These are phyloP conservation scores for Diorhabda carinulata DNA, from an alignment of 1,140 invertebrate genomes.

Conservation along the genomic window DNA sequence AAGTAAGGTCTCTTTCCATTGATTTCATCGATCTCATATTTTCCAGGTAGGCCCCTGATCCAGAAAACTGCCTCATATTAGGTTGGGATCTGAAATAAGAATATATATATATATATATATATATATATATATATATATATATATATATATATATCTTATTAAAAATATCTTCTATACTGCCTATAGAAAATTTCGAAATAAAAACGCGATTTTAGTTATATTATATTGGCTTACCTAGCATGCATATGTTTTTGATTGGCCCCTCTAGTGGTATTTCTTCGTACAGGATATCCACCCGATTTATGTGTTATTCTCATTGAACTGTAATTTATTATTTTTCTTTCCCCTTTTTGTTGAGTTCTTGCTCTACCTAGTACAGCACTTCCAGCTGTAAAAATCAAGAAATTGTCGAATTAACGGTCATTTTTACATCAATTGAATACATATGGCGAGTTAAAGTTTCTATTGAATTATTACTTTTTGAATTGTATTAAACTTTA, in stretches of 20 bases:
- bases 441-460: too few species aligned
- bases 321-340: conserved; percentile 51
- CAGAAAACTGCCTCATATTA: conserved; percentile 45
- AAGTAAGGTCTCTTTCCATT: conserved; percentile 38
- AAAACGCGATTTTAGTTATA: too few species aligned
- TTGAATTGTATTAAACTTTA: too few species aligned
- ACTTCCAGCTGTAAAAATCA: conserved; percentile 34
- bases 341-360: conserved; percentile 46
- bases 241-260: conserved; percentile 45
- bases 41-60: conserved; percentile 38
- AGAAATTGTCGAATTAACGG: too few species aligned
- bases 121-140: too few species aligned
- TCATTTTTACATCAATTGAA: too few species aligned
- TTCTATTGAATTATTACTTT: too few species aligned
- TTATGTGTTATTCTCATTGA: conserved; percentile 51
- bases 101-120: background rate
- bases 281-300: conserved; percentile 47
- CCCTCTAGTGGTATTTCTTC: conserved; percentile 51
- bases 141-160: too few species aligned
- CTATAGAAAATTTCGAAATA: too few species aligned
- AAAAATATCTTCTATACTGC: too few species aligned
- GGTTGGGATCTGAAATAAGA: conserved; percentile 40
- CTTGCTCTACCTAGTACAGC: conserved; percentile 44
- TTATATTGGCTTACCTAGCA: conserved; percentile 30
- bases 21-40: conserved; percentile 38